These are phyloP conservation scores for Neoaliturus tenellus DNA, from an alignment of 2,888 invertebrate species.

Conservation along the genomic window DNA sequence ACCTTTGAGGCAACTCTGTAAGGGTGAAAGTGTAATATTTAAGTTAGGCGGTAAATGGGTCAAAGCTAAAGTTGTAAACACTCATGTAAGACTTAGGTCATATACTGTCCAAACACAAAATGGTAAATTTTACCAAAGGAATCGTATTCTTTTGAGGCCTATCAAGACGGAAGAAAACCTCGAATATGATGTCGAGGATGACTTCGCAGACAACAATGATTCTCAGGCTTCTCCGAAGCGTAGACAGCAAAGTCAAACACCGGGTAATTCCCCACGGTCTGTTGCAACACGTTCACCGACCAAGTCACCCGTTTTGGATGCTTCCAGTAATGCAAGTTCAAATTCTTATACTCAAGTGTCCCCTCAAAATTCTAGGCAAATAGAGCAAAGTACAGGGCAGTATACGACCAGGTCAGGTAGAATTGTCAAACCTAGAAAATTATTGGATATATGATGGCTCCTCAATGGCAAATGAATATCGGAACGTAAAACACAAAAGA, in stretches of 20 bases:
- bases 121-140: too few relatives aligned
- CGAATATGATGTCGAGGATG: not conserved
- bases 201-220: not conserved
- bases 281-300: not conserved
- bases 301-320: not conserved
- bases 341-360: not conserved
- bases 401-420: not conserved
- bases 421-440: not conserved
- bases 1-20: not conserved
- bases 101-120: too few relatives aligned
- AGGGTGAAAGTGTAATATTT: not conserved
- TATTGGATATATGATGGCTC: not conserved
- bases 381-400: not conserved
- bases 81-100: not conserved
- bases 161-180: not conserved
- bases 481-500: not conserved
- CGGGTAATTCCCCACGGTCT: not conserved
- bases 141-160: constrained; percentile 1
- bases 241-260: not conserved
- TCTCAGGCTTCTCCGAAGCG: not conserved
- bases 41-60: not conserved
- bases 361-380: not conserved
- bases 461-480: not conserved
- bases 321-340: not conserved
- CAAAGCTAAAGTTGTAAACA: not conserved